These are phyloP conservation scores for Triops longicaudatus DNA, from an alignment of 1,140 invertebrate genomes.

Conservation along the genomic window DNA sequence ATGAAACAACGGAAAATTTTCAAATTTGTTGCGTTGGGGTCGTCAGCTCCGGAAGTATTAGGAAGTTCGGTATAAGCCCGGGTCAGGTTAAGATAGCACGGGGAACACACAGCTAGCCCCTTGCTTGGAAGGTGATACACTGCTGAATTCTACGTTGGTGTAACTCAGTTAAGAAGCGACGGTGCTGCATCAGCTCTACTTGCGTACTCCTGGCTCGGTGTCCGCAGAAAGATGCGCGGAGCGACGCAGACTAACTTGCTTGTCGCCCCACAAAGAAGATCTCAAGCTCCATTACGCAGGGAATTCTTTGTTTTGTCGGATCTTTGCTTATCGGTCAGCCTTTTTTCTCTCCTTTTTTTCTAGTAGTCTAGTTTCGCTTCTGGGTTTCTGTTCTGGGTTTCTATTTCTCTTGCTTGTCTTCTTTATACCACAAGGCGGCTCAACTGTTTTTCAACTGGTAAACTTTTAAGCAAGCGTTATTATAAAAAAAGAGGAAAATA, in stretches of 20 bases:
- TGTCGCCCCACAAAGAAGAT: constrained; percentile 9
- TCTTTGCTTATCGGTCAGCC: not conserved
- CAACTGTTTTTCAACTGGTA: not conserved
- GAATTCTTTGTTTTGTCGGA: not conserved
- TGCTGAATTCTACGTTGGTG: not conserved
- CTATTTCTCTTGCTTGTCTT: constrained; percentile 1
- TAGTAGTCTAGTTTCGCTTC: not conserved
- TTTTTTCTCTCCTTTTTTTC: not conserved
- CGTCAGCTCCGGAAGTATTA: not conserved
- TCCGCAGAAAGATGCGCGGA: not conserved
- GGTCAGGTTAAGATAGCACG: not conserved
- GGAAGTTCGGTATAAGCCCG: not conserved
- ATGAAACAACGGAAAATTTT: too few relatives aligned
- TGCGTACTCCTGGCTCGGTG: not conserved
- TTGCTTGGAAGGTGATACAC: not conserved
- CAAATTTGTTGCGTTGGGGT: not conserved
- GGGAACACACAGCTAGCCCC: constrained; percentile 2
- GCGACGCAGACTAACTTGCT: not conserved
- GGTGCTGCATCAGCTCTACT: not conserved
- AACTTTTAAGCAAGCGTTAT: not conserved
- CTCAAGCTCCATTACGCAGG: constrained; percentile 2
- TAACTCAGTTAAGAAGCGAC: not conserved
- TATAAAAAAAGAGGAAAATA: not conserved
- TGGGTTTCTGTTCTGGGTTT: not conserved
- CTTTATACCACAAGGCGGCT: not conserved